A percentile compares a stretch with the other conserved stretches of the same genome.
These are phyloP conservation scores for Campoplex nolae DNA, from an alignment of 2,888 invertebrate species.

Conservation along the genomic window DNA sequence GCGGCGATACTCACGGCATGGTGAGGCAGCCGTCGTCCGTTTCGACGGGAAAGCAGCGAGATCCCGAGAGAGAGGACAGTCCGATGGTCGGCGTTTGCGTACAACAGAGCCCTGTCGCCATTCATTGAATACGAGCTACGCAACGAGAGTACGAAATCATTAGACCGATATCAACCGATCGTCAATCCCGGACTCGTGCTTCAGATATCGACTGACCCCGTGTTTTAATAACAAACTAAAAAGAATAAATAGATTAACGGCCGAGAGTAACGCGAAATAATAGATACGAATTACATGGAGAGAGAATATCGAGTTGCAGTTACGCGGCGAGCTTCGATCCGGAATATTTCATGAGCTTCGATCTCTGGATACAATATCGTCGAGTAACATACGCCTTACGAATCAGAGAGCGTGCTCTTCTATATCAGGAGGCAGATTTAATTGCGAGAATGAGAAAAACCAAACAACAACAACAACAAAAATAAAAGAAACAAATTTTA, in stretches of 20 bases:
- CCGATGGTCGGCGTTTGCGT: constrained; percentile 96
- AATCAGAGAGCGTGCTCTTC: background rate
- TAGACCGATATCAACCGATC: background rate
- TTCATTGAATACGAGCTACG: constrained; percentile 87
- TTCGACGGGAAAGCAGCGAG: constrained; percentile 81
- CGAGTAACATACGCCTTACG: background rate
- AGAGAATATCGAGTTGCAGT: background rate
- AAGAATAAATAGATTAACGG: background rate
- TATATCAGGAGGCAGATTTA: background rate
- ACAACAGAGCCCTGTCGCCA: constrained; percentile 96
- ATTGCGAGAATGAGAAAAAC: background rate
- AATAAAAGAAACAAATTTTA: background rate
- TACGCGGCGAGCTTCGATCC: background rate
- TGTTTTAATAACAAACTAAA: background rate
- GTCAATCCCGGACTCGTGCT: constrained; percentile 12
- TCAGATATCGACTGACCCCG: background rate
- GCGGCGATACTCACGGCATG: constrained; percentile 81
- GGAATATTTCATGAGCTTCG: background rate
- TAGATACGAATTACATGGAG: background rate
- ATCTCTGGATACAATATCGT: background rate
- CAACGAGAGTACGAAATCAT: constrained; percentile 32
- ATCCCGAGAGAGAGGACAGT: constrained; percentile 88
- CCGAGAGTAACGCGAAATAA: background rate
- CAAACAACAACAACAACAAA: too few relatives aligned
- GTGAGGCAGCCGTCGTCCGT: constrained; percentile 80